A percentile compares a stretch with the other conserved stretches of the same genome.
phyloP scores from a whole-genome alignment of 2,888 invertebrate genomes.

The Altica lythri region DNA sequence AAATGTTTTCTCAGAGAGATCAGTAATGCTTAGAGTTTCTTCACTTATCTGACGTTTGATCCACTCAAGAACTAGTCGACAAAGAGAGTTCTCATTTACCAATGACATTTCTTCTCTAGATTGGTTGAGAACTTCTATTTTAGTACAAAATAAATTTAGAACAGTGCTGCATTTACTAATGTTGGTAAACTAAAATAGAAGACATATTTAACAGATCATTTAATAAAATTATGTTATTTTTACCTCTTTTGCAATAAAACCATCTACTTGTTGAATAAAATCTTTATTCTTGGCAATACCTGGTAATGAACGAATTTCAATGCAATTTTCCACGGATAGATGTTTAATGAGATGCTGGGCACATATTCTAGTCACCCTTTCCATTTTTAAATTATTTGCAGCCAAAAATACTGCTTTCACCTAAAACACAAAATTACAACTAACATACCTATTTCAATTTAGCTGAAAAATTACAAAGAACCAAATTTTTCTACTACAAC shows the following conservation, averaged over 20 bases:
- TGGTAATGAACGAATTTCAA: constrained; percentile 66
- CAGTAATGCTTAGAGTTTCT: constrained; percentile 49
- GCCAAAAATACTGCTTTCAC: constrained; percentile 80
- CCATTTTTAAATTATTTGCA: constrained; percentile 79
- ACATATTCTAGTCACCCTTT: constrained; percentile 73
- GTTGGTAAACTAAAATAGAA: neutral
- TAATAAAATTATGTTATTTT: constrained; percentile 38
- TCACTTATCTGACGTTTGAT: constrained; percentile 58
- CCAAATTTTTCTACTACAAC: no score
- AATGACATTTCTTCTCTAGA: constrained; percentile 69
- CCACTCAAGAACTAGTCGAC: constrained; percentile 70
- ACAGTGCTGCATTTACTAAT: constrained; percentile 65
- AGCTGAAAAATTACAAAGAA: no score
- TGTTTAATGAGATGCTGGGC: constrained; percentile 71
- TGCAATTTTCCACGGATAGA: constrained; percentile 64
- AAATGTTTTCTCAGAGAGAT: constrained; percentile 69
- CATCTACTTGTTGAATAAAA: constrained; percentile 69
- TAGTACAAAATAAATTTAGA: constrained; percentile 68
- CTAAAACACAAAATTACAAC: constrained; percentile 48
- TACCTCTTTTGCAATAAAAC: constrained; percentile 71
- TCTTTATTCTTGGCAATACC: constrained; percentile 63
- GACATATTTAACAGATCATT: neutral
- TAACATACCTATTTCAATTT: no score
- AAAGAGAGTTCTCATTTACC: constrained; percentile 64
- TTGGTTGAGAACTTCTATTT: constrained; percentile 76